Evolutionary conservation across 2,797 vertebrate species (phyloP), one percentile per base, ranked within the genome.

Genomic region (Anguilla marmorata): DNA sequence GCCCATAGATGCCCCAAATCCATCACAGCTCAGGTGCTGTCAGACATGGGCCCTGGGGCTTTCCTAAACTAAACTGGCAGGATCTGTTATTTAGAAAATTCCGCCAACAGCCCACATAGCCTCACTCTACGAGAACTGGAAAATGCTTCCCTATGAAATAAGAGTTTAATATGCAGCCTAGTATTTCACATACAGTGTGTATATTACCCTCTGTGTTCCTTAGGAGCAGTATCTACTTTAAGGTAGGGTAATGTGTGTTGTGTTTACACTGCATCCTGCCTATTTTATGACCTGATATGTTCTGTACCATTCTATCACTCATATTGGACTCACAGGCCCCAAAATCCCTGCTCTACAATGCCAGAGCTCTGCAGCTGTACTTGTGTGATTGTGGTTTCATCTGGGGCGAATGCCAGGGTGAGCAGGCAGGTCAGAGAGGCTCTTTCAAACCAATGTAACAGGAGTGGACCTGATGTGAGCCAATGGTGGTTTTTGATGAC

Each of bases 401-500:
- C n/a, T 41, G 7, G 6, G 86, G 79, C 6, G 1, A 83, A 76
- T 37, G 14, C 2, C n/a, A 30, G 33, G 16, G 24, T 1, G 12
- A 50, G 9, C 58, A 37, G 87, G 16, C 87, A 2, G 63, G 56
- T 63, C 60, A 24, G 45, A 85, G 82, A 56, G 66, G 52, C 48
- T 27, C 19, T 56, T 85, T 85, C 87, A 88, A 30, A 45, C 82
- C 50, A 88, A 74, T 85, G 63, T 74, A 54, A 45, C 50, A 30
- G 80, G 63, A 88, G 45, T 84, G 19, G 66, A 27, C 87, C 27
- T 12, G 33, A 84, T 30, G 41, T 50, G 84, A 88, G 82, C 45
- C 45, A 88, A 85, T 8, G 24, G 37, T 82, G 79, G 84, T 72
- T 84, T 88, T 58, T 72, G 60, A 88, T 30, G 24, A 88, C 82